Conservation (phyloP, 2,888 invertebrate species). For the Baccha elongata region DNA sequence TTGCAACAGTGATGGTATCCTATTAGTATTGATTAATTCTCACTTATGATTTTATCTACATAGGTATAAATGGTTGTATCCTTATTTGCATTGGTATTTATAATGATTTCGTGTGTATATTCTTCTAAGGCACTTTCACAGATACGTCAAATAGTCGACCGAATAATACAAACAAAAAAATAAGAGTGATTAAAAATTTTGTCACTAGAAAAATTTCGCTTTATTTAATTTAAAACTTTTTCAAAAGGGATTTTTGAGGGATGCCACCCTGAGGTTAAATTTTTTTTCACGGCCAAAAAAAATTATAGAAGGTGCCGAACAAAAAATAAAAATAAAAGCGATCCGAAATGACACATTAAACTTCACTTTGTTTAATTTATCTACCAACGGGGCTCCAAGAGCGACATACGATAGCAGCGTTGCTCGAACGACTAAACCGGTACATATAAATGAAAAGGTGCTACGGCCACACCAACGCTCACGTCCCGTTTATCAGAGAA, state of each 20-base stretch:
- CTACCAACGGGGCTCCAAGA: conserved; percentile 75
- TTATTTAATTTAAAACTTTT: not conserved
- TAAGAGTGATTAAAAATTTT: conserved; percentile 53
- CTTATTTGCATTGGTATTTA: conserved; percentile 66
- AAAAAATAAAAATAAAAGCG: conserved; percentile 36
- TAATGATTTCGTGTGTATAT: conserved; percentile 26
- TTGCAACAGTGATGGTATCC: conserved; percentile 48
- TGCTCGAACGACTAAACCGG: conserved; percentile 82
- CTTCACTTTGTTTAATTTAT: conserved; percentile 63
- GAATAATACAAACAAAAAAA: conserved; percentile 1
- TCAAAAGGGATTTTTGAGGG: conserved; percentile 4
- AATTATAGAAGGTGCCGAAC: conserved; percentile 37
- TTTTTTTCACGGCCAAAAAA: conserved; percentile 45
- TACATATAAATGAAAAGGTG: conserved; percentile 70
- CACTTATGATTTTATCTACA: conserved; percentile 38
- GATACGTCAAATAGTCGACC: conserved; percentile 58
- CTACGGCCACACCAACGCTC: conserved; percentile 64
- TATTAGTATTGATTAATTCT: conserved; percentile 58
- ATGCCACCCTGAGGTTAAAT: conserved; percentile 31
- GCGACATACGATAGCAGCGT: conserved; percentile 77
- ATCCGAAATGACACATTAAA: conserved; percentile 66
- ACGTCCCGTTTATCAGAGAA: conserved; percentile 45
- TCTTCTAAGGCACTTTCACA: conserved; percentile 68
- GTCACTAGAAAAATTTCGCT: conserved; percentile 45
- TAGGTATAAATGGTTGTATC: conserved; percentile 58